Conservation (phyloP, 1,140 invertebrate species). For the Geopemphigus sp. region DNA sequence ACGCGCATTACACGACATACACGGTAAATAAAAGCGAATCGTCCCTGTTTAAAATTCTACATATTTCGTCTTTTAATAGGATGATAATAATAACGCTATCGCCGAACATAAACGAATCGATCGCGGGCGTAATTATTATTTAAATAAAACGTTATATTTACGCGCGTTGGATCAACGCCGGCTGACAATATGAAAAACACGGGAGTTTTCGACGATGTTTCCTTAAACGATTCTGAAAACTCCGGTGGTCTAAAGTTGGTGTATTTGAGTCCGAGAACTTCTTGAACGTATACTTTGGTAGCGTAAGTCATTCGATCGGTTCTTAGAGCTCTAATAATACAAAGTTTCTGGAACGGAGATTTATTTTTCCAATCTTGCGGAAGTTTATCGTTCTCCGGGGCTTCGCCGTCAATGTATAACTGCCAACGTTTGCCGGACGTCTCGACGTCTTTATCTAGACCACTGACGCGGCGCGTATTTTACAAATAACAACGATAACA, state of each 20-base stretch:
- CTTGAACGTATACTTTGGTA: constrained; percentile 64
- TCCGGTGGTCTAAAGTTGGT: constrained; percentile 73
- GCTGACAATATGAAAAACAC: constrained; percentile 94
- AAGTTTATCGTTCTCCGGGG: constrained; percentile 88
- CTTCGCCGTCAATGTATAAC: constrained; percentile 87
- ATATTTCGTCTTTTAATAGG: too few relatives aligned
- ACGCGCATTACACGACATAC: not conserved
- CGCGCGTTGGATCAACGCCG: constrained; percentile 89
- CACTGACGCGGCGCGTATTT: constrained; percentile 56
- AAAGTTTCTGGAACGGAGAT: constrained; percentile 79
- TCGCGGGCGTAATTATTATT: too few relatives aligned
- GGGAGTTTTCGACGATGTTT: constrained; percentile 79
- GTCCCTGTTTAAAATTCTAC: too few relatives aligned
- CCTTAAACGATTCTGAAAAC: constrained; percentile 82
- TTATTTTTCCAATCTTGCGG: constrained; percentile 97
- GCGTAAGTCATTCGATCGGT: constrained; percentile 88
- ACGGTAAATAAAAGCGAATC: not conserved
- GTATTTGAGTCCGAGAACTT: constrained; percentile 82
- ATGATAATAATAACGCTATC: too few relatives aligned
- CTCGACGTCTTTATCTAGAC: constrained; percentile 90
- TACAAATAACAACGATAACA: not conserved
- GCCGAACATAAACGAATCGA: too few relatives aligned
- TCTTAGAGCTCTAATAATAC: constrained; percentile 77
- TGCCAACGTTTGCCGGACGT: constrained; percentile 87
- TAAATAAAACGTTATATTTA: constrained; percentile 52